Base-by-base conservation (phyloP, 2,113 vertebrate species). In the Glaucidium brasilianum region DNA sequence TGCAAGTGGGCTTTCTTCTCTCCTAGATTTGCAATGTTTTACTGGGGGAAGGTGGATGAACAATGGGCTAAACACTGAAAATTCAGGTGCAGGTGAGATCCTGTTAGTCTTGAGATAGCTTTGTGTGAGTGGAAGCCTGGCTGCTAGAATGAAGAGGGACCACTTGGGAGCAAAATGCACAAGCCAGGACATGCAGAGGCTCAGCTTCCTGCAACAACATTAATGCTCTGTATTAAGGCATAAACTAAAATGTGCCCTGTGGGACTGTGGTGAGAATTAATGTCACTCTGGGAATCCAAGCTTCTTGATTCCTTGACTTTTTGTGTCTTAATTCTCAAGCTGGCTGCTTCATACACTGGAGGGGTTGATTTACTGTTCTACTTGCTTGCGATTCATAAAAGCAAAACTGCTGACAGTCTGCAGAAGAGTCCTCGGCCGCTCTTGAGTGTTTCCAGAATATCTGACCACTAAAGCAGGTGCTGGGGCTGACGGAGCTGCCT, bases 271-370 rank as follows among this genome's bases (percentile, higher is more conserved):
- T 91, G 94, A 93, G 92, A 96, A 96, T 96, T 96, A 96, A 91
- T 94, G 93, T 92, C 90, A 74, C 93, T 88, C 90, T 81, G 85
- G 92, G 96, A 96, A 92, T 93, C 85, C 92, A 71, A 66, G 85
- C 96, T 96, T 90, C 93, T 96, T 58, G 88, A 94, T 96, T 96
- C 92, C 84, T 95, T 95, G 93, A 92, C 94, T 96, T 86, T 80
- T 69, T 92, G 92, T 82, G 50, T 95, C 75, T 96, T 88, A 96
- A 96, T 94, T 95, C 93, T 96, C 92, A 79, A 85, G 81, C 74
- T 92, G 77, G 59, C 83, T 76, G 74, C 93, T 96, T 72, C n/a
- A 0, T 85, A 29, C 41, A 14, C 74, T 37, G 56, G 4, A 17
- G 53, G 72, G 56, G 56, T 63, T 93, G 88, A 93, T 93, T 95